Percentiles rank a stretch among this genome's conserved stretches.
Evolutionary conservation across 2,797 vertebrate genomes (phyloP).

Genomic region (Neosilurus hyrtlii): DNA sequence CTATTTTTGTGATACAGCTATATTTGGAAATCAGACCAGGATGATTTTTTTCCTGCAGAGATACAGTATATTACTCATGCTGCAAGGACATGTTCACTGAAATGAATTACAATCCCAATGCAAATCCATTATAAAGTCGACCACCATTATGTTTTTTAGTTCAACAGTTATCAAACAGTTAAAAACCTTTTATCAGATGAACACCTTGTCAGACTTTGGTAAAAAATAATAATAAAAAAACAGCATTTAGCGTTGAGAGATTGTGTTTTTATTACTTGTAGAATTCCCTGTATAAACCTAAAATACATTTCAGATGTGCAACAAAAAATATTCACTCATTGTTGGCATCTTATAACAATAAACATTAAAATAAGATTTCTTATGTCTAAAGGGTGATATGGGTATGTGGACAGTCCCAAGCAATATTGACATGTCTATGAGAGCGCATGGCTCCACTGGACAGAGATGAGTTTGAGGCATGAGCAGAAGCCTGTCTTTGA

Average conservation of each 20-base stretch:
- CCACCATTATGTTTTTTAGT: neutral
- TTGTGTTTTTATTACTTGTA: neutral
- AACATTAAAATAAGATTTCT: neutral
- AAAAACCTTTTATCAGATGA: neutral
- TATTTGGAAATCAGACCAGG: neutral
- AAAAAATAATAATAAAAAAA: neutral
- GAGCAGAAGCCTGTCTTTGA: slow-evolving; percentile 56
- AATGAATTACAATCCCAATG: neutral
- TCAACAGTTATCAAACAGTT: neutral
- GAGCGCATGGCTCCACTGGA: slow-evolving; percentile 67
- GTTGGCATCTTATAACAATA: neutral
- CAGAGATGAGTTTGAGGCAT: slow-evolving; percentile 70
- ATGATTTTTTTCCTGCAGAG: neutral
- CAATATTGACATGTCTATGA: slow-evolving; percentile 53
- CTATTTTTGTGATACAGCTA: slow-evolving; percentile 11
- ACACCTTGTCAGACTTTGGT: no score
- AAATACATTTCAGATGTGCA: neutral
- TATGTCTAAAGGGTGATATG: neutral
- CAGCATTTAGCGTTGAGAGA: neutral
- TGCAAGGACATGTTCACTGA: neutral
- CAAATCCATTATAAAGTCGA: neutral
- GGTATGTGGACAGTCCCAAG: slow-evolving; percentile 11
- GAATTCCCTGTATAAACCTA: neutral
- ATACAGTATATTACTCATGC: neutral
- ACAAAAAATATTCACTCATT: neutral